These are phyloP conservation scores for Cheilosia soror DNA, from an alignment of 2,888 invertebrate species.

Conservation along the genomic window DNA sequence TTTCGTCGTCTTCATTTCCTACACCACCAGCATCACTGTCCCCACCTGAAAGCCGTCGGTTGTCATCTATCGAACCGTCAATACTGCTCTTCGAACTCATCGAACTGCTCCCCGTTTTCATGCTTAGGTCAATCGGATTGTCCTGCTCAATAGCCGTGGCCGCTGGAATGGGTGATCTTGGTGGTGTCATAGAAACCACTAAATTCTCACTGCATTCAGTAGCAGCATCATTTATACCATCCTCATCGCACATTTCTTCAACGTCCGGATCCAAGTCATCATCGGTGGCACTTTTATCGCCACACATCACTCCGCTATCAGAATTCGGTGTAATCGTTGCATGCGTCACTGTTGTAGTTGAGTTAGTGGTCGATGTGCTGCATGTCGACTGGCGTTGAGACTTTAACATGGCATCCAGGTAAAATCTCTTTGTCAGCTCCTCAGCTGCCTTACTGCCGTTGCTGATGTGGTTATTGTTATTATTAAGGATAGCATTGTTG, in stretches of 20 bases:
- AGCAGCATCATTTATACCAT: constrained; percentile 57
- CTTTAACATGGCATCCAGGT: constrained; percentile 90
- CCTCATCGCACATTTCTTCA: constrained; percentile 66
- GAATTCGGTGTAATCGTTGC: constrained; percentile 81
- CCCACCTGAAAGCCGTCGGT: constrained; percentile 74
- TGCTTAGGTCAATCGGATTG: constrained; percentile 92
- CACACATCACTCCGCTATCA: constrained; percentile 81
- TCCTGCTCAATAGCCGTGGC: constrained; percentile 86
- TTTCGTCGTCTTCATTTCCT: constrained; percentile 74
- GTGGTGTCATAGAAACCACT: constrained; percentile 86
- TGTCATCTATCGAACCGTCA: constrained; percentile 76
- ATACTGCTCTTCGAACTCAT: constrained; percentile 79
- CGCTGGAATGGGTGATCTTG: constrained; percentile 83
- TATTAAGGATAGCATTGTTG: constrained; percentile 81
- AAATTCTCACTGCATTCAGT: constrained; percentile 83
- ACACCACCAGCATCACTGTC: constrained; percentile 76
- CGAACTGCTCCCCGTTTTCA: constrained; percentile 87
- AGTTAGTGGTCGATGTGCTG: constrained; percentile 77
- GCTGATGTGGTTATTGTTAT: constrained; percentile 82
- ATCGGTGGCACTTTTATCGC: constrained; percentile 78
- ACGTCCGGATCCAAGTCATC: constrained; percentile 77
- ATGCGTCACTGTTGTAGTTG: constrained; percentile 72
- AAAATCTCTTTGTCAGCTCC: constrained; percentile 88
- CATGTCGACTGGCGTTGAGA: constrained; percentile 85
- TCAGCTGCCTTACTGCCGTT: constrained; percentile 86